Evolutionary conservation across 2,113 vertebrate species (phyloP).

Genomic region (Craseonycteris thonglongyai): DNA sequence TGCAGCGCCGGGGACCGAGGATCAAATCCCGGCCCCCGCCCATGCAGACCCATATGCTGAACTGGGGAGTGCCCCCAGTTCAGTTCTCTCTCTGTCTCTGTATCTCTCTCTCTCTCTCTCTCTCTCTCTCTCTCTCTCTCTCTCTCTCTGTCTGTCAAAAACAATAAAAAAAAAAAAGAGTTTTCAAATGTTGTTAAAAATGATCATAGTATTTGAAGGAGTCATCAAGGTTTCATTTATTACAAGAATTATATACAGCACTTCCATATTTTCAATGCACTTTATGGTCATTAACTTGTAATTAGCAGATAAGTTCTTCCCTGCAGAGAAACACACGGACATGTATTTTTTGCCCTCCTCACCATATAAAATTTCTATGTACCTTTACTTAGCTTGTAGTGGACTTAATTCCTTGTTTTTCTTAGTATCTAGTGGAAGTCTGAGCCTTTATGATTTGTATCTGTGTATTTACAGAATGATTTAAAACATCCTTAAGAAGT

Average conservation of each 20-base stretch:
- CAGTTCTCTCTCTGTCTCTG: too few species aligned
- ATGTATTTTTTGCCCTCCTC: background rate
- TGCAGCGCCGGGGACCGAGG: too few species aligned
- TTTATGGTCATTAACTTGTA: conserved; percentile 51
- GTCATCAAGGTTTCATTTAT: conserved; percentile 40
- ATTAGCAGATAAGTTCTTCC: conserved; percentile 46
- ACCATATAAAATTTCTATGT: background rate
- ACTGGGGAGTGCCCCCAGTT: too few species aligned
- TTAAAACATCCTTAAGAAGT: conserved; percentile 52
- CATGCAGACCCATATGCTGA: too few species aligned
- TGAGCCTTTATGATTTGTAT: conserved; percentile 43
- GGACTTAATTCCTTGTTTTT: conserved; percentile 46
- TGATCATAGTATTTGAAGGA: conserved; percentile 9
- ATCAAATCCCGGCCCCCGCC: too few species aligned
- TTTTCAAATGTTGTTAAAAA: background rate
- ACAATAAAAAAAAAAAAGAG: too few species aligned
- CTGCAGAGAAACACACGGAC: conserved; percentile 42
- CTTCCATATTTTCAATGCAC: conserved; percentile 33
- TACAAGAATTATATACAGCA: background rate
- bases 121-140: too few species aligned
- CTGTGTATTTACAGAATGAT: conserved; percentile 42
- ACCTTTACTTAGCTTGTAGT: conserved; percentile 29
- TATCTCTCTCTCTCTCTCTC: too few species aligned
- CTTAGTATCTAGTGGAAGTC: background rate
- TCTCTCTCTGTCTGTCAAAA: too few species aligned